A percentile compares a stretch with the other conserved stretches of the same genome.
These are phyloP conservation scores for Pipistrellus pygmaeus DNA, from an alignment of 2,797 vertebrate genomes.

Conservation along the genomic window DNA sequence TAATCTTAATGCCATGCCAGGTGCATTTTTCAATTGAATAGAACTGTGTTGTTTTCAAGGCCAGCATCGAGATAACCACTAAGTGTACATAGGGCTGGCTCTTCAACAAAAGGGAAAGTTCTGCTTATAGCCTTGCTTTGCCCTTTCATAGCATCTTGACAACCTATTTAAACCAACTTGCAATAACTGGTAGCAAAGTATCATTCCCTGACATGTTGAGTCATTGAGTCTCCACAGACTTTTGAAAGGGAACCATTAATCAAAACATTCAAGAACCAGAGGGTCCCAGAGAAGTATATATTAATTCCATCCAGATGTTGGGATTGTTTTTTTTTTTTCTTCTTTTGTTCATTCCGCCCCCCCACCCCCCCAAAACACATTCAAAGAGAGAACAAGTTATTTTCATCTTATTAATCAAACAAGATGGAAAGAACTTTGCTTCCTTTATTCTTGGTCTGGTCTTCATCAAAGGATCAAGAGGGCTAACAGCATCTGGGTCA, in stretches of 20 bases:
- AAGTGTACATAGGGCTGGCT: too few relatives aligned
- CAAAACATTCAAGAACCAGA: not conserved
- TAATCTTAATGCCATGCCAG: too few relatives aligned
- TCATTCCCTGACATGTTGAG: conserved; percentile 33
- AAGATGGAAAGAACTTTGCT: not conserved
- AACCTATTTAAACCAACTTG: conserved; percentile 68
- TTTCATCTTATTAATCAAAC: conserved; percentile 65
- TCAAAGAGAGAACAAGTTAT: conserved; percentile 58
- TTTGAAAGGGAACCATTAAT: conserved; percentile 42
- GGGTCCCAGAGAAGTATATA: conserved; percentile 59
- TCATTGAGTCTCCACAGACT: conserved; percentile 55
- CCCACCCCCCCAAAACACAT: not conserved
- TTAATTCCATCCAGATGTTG: conserved; percentile 73
- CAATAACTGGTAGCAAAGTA: conserved; percentile 1
- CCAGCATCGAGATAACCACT: too few relatives aligned
- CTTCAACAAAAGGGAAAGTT: too few relatives aligned
- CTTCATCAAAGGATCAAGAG: conserved; percentile 1
- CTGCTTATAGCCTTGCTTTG: too few relatives aligned
- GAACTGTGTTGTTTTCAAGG: too few relatives aligned
- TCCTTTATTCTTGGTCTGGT: conserved; percentile 16
- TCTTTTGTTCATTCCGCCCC: not conserved
- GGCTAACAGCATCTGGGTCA: not conserved
- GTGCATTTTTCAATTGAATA: too few relatives aligned
- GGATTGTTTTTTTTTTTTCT: not conserved
- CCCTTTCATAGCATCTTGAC: not conserved